Base-by-base conservation (phyloP, 2,797 vertebrate species). In the Decapterus maruadsi region DNA sequence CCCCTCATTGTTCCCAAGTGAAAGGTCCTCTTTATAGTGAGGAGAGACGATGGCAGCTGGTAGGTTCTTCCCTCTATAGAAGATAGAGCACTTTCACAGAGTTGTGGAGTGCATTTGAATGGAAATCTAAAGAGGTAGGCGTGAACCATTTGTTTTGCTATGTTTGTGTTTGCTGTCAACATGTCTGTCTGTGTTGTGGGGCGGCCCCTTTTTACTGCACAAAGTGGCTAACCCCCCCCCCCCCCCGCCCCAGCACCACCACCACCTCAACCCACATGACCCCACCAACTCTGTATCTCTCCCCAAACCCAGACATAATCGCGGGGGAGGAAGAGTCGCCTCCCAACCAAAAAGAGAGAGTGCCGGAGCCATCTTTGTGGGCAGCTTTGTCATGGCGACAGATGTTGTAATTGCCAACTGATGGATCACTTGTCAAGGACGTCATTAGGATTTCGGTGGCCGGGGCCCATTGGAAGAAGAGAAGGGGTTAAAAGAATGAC, bases 161-260 rank as follows among this genome's bases (percentile, higher is more conserved):
- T 96, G 94, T 96, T 96, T 96, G 95, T 95, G 95, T 96, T 96
- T 96, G 95, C 94, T 96, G 95, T 96, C 95, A 96, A 95, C 94
- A 95, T 93, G 94, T 93, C 95, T 95, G 94, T 95, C 95, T 94
- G 91, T 95, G 94, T 95, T 93, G 90, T 92, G 91, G 86, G 91
- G 88, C 91, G 82, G 89, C 89, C 89, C 86, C 93, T 93, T 94
- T 93, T 91, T 89, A 90, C 89, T 82, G 61, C 93, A 94, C 92
- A 94, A 95, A 95, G 91, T 91, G 88, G 84, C 80, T 75, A 78
- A 79, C 72, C 62, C 78, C 61, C 34, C 31, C 31, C 31, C 31
- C 31, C 31, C 31, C 4, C 31, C 31, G 26, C 26, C 31, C 31
- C 31, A 34, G 4, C 31, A 26, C 31, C 31, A 34, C 31, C 31